A percentile compares a stretch with the other conserved stretches of the same genome.
These are phyloP conservation scores for Invenusta paracnida DNA, from an alignment of 2,888 invertebrate species.

Conservation along the genomic window DNA sequence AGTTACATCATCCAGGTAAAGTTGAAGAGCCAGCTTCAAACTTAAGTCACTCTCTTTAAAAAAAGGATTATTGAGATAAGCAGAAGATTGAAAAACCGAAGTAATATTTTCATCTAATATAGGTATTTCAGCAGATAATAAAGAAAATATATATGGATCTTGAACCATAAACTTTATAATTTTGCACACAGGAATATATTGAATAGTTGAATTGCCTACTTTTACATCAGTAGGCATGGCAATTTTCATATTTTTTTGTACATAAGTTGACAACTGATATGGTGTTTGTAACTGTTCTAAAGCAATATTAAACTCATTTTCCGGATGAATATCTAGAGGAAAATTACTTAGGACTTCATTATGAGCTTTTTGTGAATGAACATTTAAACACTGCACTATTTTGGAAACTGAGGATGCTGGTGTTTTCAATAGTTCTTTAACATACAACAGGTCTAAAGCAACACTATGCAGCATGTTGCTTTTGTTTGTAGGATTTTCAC, in stretches of 20 bases:
- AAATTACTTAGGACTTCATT: no score
- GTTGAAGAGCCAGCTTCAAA: neutral
- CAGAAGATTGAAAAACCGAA: neutral
- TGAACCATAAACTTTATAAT: neutral
- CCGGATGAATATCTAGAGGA: neutral
- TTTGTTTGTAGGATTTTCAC: no score
- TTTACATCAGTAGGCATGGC: neutral
- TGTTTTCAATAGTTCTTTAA: neutral
- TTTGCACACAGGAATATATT: neutral
- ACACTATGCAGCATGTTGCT: neutral
- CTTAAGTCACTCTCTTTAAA: neutral
- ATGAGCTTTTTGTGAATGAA: no score
- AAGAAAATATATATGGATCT: neutral
- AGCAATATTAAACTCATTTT: neutral
- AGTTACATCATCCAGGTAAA: neutral
- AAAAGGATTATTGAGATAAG: neutral
- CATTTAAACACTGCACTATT: no score
- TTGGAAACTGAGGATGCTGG: neutral
- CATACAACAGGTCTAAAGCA: neutral
- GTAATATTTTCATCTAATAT: neutral
- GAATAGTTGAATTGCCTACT: neutral
- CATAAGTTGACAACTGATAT: neutral
- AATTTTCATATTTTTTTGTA: neutral
- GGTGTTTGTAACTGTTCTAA: neutral
- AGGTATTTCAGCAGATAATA: neutral